phyloP scores from a whole-genome alignment of 2,113 vertebrate genomes.

The Sphyrna mokarran region DNA sequence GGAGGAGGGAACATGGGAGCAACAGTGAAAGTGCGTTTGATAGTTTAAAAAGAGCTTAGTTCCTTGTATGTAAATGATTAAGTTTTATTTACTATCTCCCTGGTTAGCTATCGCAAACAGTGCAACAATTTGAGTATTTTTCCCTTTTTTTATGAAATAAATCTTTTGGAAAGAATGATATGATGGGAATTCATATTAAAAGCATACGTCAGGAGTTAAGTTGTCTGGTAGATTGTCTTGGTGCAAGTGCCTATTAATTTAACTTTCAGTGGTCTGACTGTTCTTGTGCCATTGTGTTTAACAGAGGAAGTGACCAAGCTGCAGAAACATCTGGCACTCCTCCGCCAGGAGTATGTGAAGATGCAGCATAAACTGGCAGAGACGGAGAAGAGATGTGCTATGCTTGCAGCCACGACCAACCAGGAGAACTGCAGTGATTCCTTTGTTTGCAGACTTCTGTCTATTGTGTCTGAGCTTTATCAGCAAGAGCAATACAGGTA shows the following conservation, averaged over 20 bases:
- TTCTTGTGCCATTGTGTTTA: not conserved
- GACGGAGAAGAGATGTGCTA: conserved; percentile 78
- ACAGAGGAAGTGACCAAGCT: conserved; percentile 98
- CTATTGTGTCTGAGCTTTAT: conserved; percentile 83
- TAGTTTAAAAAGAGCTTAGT: not conserved
- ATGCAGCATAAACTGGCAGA: conserved; percentile 93
- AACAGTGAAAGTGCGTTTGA: not conserved
- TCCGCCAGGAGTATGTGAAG: conserved; percentile 96
- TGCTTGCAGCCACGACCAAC: conserved; percentile 74
- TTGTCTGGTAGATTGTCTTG: not conserved
- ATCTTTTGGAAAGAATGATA: not conserved
- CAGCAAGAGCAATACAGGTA: conserved; percentile 93
- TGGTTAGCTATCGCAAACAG: not conserved
- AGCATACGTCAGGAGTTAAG: too few relatives aligned
- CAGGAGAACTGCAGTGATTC: conserved; percentile 69
- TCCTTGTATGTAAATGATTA: not conserved
- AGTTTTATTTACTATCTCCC: not conserved
- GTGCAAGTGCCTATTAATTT: not conserved
- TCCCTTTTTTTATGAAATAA: not conserved
- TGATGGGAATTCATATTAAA: not conserved
- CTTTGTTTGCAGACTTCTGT: conserved; percentile 84
- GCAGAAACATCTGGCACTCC: conserved; percentile 94
- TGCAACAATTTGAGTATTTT: not conserved
- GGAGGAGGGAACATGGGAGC: too few relatives aligned
- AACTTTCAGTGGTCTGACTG: not conserved